These are phyloP conservation scores for Caenorhabditis sulstoni DNA, from an alignment of 2,888 invertebrate species.

Conservation along the genomic window DNA sequence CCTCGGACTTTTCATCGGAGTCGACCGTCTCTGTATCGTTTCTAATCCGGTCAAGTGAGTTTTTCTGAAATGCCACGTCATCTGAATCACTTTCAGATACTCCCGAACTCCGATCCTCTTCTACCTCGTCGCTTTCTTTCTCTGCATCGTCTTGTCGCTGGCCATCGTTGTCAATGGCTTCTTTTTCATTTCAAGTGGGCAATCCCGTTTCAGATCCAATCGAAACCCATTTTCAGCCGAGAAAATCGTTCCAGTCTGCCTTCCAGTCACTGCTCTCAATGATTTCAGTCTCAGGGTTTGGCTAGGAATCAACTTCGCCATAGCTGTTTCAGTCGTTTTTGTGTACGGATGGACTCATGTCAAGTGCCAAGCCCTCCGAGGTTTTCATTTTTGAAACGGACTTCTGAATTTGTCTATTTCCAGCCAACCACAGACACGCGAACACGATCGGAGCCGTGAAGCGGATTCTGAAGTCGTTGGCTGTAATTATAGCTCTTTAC, in stretches of 20 bases:
- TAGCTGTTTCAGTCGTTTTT: constrained; percentile 59
- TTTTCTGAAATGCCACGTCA: background rate
- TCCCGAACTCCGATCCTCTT: constrained; percentile 27
- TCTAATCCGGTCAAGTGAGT: constrained; percentile 60
- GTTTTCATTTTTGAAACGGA: constrained; percentile 10
- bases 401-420: background rate
- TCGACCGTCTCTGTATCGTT: constrained; percentile 62
- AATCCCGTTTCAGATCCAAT: background rate
- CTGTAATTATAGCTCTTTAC: constrained; percentile 60
- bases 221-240: constrained; percentile 39
- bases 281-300: constrained; percentile 42
- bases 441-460: constrained; percentile 37
- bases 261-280: constrained; percentile 64
- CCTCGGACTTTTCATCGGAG: constrained; percentile 61
- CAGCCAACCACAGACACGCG: constrained; percentile 35
- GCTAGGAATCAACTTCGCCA: constrained; percentile 52
- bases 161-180: background rate
- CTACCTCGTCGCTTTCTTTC: constrained; percentile 21
- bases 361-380: constrained; percentile 50
- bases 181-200: background rate
- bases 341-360: constrained; percentile 61
- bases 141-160: constrained; percentile 30
- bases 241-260: constrained; percentile 43
- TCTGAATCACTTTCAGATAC: constrained; percentile 47
- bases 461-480: constrained; percentile 64